Evolutionary conservation across 2,113 vertebrate species (phyloP), one percentile per base, ranked within the genome.

Genomic region (Tachysurus fulvidraco): DNA sequence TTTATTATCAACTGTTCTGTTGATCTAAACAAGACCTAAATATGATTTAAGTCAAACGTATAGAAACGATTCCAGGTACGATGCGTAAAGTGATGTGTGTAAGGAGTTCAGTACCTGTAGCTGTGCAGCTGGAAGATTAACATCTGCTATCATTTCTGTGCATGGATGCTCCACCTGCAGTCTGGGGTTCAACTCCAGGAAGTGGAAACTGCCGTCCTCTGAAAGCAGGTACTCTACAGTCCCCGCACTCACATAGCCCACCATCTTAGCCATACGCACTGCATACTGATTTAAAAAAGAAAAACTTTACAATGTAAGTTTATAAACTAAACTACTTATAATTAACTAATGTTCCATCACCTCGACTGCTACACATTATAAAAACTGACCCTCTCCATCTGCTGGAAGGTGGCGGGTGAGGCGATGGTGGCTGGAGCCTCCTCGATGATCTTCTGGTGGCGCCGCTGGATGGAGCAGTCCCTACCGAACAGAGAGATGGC

Each of bases 381-480:
- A 1, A 41, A 9, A 36, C 88, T 81, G 41, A 99, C 98, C 95
- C 93, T 92, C 88, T 99, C 98, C 98, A 99, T 99, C 88, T 95
- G 93, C 85, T 99, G 97, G 0, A 98, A 96, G 80, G 97, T 96
- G 0, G 93, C 86, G 0, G 94, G 81, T 0, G 93, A 87, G 0
- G 97, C 97, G 0, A 98, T 94, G 25, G 96, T 94, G 85, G 94
- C 94, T 0, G 98, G 98, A 0, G 98, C 98, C 92, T 99, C 98
- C 91, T 99, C 98, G 0, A 99, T 98, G 92, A 99, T 99, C 91
- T 99, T 99, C 93, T 99, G 98, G 91, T 99, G 98, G 25, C 98
- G 95, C 46, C 98, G 95, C 93, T 99, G 98, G 92, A 99, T 97
- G 92, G 98, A 99, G 88, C 98, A 99, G 93, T 99, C 98, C 0